Evolutionary conservation across 2,888 invertebrate species (phyloP), one percentile per base, ranked within the genome.

Genomic region (Seira sanloemensis): DNA sequence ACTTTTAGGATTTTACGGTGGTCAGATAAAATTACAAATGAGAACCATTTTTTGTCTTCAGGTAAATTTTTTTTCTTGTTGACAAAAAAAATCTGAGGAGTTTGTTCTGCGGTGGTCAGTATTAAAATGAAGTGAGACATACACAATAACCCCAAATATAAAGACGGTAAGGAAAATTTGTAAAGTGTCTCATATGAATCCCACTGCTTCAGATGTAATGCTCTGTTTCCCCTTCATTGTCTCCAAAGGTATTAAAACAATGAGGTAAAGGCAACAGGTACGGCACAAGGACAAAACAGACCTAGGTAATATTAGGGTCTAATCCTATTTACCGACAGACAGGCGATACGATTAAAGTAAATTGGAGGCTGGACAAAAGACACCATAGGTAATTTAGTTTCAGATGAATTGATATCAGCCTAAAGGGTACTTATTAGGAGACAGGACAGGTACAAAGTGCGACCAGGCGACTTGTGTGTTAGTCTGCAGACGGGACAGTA

Each of bases 1-100:
- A 37, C 37, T 37, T 37, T 37, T 37, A 37, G 12, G 5, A 37
- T 37, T 37, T 37, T 37, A 37, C 37, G 12, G 37, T 37, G 37
- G 12, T 37, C 12, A 4, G 12, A 37, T 37, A 12, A 4, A 7
- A 37, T 37, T 37, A 37, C 37, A 37, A 4, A n/a, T n/a, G n/a
- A n/a, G n/a, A n/a, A n/a, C n/a, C n/a, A n/a, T n/a, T n/a, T n/a
- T n/a, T n/a, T n/a, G n/a, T n/a, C n/a, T n/a, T n/a, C n/a, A n/a
- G n/a, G n/a, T n/a, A n/a, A 1, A 50, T 5, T 16, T n/a, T 58
- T 58, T 79, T 79, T 67, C 72, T 79, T 16, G 54, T 69, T 71
- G 78, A 71, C 37, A 7, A 7, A 12, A 37, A n/a, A 12, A 12
- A 4, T 37, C 4, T 37, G 37, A 37, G 12, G 5, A 7, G 37